Percentiles rank a stretch among this genome's conserved stretches.
phyloP scores from a whole-genome alignment of 1,140 invertebrate species.

The Oryzaephilus surinamensis region DNA sequence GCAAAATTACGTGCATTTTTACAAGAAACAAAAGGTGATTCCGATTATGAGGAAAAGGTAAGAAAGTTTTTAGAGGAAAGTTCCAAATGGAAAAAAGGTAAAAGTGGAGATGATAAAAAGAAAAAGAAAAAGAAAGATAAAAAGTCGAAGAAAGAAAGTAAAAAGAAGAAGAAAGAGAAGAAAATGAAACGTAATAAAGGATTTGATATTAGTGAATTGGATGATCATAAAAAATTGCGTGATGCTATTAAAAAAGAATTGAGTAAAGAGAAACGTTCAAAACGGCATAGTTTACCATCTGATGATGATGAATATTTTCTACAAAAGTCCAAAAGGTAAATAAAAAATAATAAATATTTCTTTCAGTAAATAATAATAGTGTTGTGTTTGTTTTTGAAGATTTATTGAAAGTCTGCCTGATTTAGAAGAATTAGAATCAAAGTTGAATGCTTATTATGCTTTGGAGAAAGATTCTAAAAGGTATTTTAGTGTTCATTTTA shows the following conservation, averaged over 20 bases:
- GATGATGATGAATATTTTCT: conserved; percentile 46
- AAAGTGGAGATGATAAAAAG: conserved; percentile 55
- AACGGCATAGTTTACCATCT: conserved; percentile 42
- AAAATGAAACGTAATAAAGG: conserved; percentile 52
- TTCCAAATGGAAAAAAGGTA: conserved; percentile 65
- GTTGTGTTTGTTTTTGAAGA: conserved; percentile 24
- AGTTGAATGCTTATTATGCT: conserved; percentile 65
- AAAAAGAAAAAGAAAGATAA: conserved; percentile 64
- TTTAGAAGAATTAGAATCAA: conserved; percentile 64
- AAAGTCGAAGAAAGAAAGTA: conserved; percentile 47
- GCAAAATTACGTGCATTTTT: conserved; percentile 62
- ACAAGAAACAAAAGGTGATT: conserved; percentile 68
- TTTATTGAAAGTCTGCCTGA: conserved; percentile 54
- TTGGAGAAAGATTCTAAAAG: conserved; percentile 56
- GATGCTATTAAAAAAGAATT: conserved; percentile 52
- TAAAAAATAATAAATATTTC: conserved; percentile 6
- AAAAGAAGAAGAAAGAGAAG: conserved; percentile 54
- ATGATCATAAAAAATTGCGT: conserved; percentile 51
- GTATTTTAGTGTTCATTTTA: conserved; percentile 15
- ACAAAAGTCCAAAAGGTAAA: conserved; percentile 46
- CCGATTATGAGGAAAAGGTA: conserved; percentile 73
- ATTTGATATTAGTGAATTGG: conserved; percentile 49
- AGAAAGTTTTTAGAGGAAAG: conserved; percentile 74
- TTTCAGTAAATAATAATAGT: conserved; percentile 2
- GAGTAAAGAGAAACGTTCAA: conserved; percentile 36